Base-by-base conservation (phyloP, 2,797 vertebrate species). In the Loris lydekkerianus region DNA sequence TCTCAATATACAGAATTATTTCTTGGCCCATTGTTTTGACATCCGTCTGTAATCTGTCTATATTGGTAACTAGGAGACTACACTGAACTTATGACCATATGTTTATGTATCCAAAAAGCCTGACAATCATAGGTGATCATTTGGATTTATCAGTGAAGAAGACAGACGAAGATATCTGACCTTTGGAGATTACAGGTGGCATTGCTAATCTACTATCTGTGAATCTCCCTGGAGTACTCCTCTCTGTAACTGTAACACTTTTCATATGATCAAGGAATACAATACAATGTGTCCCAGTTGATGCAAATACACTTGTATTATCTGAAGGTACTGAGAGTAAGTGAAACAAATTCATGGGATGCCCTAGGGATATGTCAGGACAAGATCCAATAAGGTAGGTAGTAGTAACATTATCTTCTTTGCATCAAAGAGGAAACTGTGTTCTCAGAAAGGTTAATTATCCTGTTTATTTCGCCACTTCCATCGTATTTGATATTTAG, bases 391-490 rank as follows among this genome's bases (percentile, higher is more conserved):
- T 43, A 77, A 58, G 2, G 5, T 43, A 53, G 27, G 1, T 14
- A 14, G 27, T 75, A 83, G 4, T 31, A 49, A 56, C 10, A 23
- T 25, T 53, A 53, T 37, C 27, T 73, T 10, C 25, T 83, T 81
- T 80, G 37, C 29, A 73, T 69, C 43, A 86, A 29, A 86, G 43
- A 65, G 61, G 31, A 93, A 92, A 29, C 27, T 53, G 6, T 25
- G 21, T 23, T 76, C 46, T 84, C 46, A 84, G 80, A 56, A 40
- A 88, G n/a, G 46, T 93, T 91, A n/a, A 46, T 60, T 61, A 93
- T 3, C 21, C 0, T 53, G 18, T 76, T 92, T 29, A 70, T 40
- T 92, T 75, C 40, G n/a, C 14, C 20, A 11, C 15, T n/a, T 60
- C 4, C 3, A 5, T 60, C 14, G 10, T 63, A 37, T 70, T 73